A percentile compares a stretch with the other conserved stretches of the same genome.
Evolutionary conservation across 2,113 vertebrate genomes (phyloP).

Genomic region (Syngnathus scovelli): DNA sequence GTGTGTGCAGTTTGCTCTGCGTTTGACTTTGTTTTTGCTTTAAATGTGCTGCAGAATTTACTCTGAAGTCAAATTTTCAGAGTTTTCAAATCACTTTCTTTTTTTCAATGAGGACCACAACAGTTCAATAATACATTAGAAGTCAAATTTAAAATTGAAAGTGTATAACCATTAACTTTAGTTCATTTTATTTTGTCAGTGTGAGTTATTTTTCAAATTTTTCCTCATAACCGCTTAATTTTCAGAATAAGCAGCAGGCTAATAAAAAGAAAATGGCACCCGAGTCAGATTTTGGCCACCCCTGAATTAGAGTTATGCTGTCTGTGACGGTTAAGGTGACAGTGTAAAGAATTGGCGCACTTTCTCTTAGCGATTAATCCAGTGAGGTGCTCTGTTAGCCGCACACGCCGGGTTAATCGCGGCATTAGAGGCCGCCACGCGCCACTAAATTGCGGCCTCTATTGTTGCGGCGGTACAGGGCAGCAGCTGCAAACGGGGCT

Average conservation of each 20-base stretch:
- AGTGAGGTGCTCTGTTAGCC: slow-evolving; percentile 56
- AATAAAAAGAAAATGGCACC: background rate
- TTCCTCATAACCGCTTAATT: background rate
- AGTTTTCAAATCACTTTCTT: background rate
- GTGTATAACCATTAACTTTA: too few relatives aligned
- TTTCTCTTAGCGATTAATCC: slow-evolving; percentile 61
- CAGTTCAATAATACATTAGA: too few relatives aligned
- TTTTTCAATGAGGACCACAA: background rate
- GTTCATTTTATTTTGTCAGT: too few relatives aligned
- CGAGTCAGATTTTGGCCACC: background rate
- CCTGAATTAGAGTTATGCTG: background rate
- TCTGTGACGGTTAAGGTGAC: slow-evolving; percentile 18
- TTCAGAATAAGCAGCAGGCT: background rate
- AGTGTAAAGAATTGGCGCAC: slow-evolving; percentile 22
- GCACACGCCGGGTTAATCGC: slow-evolving; percentile 78
- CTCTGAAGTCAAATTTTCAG: background rate
- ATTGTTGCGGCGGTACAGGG: slow-evolving; percentile 63
- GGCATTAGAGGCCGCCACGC: slow-evolving; percentile 75
- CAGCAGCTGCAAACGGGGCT: slow-evolving; percentile 73
- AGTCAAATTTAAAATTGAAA: too few relatives aligned
- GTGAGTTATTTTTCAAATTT: background rate
- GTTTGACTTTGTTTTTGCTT: slow-evolving; percentile 4
- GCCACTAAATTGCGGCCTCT: slow-evolving; percentile 70
- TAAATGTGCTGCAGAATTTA: slow-evolving; percentile 2
- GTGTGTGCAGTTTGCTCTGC: slow-evolving; percentile 1